Evolutionary conservation across 2,888 invertebrate genomes (phyloP), one percentile per base, ranked within the genome.

Genomic region (Chloroclysta siterata): DNA sequence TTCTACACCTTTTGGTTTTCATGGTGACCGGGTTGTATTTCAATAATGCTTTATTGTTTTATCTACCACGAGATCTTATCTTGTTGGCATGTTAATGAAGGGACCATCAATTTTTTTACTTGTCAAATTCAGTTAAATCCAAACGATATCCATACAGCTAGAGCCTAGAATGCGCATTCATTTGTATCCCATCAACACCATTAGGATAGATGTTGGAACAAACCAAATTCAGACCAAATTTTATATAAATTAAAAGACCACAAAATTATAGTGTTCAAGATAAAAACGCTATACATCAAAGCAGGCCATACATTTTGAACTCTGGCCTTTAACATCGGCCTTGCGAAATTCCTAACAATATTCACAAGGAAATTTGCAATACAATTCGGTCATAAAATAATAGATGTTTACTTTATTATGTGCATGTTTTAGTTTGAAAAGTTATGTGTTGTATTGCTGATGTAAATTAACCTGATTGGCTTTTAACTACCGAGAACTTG

Each of bases 361-460:
- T 46, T 33, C 2, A 10, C 1, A 42, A 36, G 10, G 5, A 36
- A 48, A 39, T 46, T 68, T 65, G 70, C 63, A 66, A 67, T 63
- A 70, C 66, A 57, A 68, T 62, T 68, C 70, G 71, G 65, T 68
- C 69, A 63, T 60, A 17, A 61, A 60, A 67, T 52, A 62, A 41
- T 61, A 58, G 48, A 55, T 60, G 60, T 56, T 58, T 66, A 68
- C 63, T 63, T 52, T 66, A 61, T 64, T 66, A 68, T 71, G 66
- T 69, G 73, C 73, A 73, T 73, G 73, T 70, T 65, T 67, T 67
- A 68, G 67, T 70, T 61, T 70, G 68, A 68, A 39, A 17, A 70
- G 65, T 60, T 70, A 75, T 72, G 80, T 83, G 78, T 81, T 83
- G 89, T 88, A 88, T 88, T 88, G 88, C 88, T 89, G 88, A 84